Evolutionary conservation across 1,140 invertebrate species (phyloP).

Genomic region (Monochamus saltuarius): DNA sequence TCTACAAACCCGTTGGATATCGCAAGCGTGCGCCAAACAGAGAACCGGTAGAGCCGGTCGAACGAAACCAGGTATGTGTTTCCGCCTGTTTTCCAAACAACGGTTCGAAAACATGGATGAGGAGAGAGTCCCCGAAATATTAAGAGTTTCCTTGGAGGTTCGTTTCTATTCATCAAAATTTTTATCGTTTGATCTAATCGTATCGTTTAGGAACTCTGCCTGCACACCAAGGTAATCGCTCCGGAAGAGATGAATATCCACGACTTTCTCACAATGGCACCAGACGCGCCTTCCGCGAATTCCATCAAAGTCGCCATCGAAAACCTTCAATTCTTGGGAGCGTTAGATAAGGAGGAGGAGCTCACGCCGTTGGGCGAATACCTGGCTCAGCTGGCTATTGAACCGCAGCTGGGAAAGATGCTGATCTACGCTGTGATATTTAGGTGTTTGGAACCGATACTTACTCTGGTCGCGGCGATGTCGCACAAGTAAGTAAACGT

Average conservation of each 20-base stretch:
- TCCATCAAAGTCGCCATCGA: constrained; percentile 76
- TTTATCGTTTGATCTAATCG: neutral
- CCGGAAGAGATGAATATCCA: constrained; percentile 75
- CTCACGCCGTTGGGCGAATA: constrained; percentile 71
- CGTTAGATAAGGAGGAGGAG: constrained; percentile 71
- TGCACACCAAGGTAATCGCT: constrained; percentile 81
- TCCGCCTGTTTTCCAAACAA: constrained; percentile 73
- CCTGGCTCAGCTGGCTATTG: constrained; percentile 85
- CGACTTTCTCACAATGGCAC: constrained; percentile 76
- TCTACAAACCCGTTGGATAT: constrained; percentile 74
- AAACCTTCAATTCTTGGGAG: constrained; percentile 69
- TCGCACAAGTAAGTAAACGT: constrained; percentile 70
- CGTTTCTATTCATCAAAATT: constrained; percentile 17
- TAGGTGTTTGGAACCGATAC: constrained; percentile 91
- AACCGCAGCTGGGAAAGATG: constrained; percentile 90
- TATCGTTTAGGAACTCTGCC: constrained; percentile 76
- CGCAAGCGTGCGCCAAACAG: constrained; percentile 75
- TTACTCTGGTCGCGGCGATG: constrained; percentile 88
- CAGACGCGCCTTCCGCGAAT: constrained; percentile 80
- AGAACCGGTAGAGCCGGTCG: constrained; percentile 82
- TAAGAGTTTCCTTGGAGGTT: constrained; percentile 64
- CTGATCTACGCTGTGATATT: constrained; percentile 87
- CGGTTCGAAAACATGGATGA: constrained; percentile 67
- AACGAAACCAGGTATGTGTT: constrained; percentile 77
- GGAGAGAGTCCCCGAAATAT: constrained; percentile 73